These are phyloP conservation scores for Saturnia japonica DNA, from an alignment of 2,888 invertebrate genomes.

Conservation along the genomic window DNA sequence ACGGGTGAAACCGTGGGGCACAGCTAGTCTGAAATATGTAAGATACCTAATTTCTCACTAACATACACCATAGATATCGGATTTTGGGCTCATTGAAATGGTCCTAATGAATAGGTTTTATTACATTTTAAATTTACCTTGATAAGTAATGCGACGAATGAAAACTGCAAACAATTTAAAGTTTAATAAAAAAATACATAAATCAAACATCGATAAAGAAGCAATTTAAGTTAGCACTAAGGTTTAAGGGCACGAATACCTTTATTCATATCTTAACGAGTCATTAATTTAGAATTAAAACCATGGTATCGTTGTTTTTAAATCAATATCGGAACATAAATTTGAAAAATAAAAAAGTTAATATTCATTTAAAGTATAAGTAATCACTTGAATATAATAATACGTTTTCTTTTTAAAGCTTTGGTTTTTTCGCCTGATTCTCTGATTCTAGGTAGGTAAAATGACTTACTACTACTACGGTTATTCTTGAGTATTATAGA, in stretches of 20 bases:
- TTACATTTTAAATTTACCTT: too few species aligned
- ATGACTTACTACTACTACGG: too few species aligned
- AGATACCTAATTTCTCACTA: too few species aligned
- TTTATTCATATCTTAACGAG: background rate
- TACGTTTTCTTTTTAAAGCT: background rate
- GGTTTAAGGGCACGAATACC: background rate
- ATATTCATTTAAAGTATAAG: background rate
- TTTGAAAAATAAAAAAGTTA: background rate
- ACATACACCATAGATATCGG: too few species aligned
- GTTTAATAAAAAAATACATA: too few species aligned
- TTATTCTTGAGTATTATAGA: too few species aligned
- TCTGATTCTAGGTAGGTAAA: background rate
- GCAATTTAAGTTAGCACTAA: background rate
- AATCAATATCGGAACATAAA: background rate
- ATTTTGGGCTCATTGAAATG: too few species aligned
- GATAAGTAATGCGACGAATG: too few species aligned
- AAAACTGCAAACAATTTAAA: too few species aligned
- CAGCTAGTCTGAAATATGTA: too few species aligned
- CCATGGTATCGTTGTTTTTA: background rate
- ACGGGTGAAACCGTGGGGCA: too few species aligned
- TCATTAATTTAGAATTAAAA: background rate
- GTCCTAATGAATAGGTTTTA: too few species aligned
- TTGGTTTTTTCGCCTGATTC: background rate
- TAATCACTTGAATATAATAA: background rate
- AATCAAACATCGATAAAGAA: background rate